Conservation (phyloP, 2,797 vertebrate genomes). For the Uromys caudimaculatus region DNA sequence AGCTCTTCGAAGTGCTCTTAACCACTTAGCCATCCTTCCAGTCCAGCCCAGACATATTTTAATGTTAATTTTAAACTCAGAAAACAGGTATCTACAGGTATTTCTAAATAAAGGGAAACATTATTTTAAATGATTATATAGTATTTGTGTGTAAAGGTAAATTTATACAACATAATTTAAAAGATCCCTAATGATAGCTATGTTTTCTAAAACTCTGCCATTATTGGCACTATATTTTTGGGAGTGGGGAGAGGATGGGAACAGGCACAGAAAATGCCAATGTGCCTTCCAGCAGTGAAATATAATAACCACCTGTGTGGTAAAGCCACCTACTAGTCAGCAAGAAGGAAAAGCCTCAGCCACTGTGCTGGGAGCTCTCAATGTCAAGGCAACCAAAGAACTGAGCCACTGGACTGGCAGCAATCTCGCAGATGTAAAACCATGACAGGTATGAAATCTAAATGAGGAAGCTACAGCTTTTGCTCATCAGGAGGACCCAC, state of each 20-base stretch:
- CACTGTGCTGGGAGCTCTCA: neutral
- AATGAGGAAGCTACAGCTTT: neutral
- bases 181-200: neutral
- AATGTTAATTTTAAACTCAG: neutral
- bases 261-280: neutral
- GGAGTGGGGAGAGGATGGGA: neutral
- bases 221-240: neutral
- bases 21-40: neutral
- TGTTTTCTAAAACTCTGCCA: neutral
- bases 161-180: neutral
- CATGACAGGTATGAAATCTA: neutral
- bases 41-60: neutral
- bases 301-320: neutral
- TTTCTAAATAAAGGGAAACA: conserved; percentile 14
- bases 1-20: too few relatives aligned
- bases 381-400: neutral
- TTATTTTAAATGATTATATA: neutral
- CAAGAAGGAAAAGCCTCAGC: neutral
- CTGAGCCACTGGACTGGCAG: neutral
- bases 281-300: neutral
- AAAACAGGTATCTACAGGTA: conserved; percentile 5
- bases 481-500: neutral
- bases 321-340: neutral
- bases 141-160: neutral
- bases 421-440: neutral